Evolutionary conservation across 1,140 invertebrate genomes (phyloP).

Genomic region (Drosophila sulfurigaster): DNA sequence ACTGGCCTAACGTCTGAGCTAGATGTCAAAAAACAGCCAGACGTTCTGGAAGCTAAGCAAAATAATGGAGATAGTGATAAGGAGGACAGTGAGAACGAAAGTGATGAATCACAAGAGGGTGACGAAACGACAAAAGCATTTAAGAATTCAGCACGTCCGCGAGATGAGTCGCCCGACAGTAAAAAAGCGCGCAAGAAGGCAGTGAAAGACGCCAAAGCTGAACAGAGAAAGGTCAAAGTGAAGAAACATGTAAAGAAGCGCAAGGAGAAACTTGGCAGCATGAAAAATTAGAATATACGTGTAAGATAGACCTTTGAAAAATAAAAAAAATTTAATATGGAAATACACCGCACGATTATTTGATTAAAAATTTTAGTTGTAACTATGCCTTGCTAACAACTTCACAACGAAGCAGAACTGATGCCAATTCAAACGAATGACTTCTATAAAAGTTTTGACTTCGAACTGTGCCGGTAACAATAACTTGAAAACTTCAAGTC

Average conservation of each 20-base stretch:
- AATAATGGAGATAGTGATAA: conserved; percentile 36
- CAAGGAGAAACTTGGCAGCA: conserved; percentile 88
- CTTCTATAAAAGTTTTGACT: too few species aligned
- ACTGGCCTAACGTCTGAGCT: conserved; percentile 93
- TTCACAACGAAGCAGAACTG: too few species aligned
- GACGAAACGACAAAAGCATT: conserved; percentile 87
- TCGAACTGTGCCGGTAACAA: too few species aligned
- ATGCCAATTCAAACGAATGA: too few species aligned
- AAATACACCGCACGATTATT: not conserved
- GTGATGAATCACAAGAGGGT: conserved; percentile 73
- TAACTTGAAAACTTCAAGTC: not conserved
- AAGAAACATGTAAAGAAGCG: conserved; percentile 98
- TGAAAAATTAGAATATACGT: conserved; percentile 75
- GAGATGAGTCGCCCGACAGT: conserved; percentile 94
- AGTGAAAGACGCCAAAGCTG: conserved; percentile 94
- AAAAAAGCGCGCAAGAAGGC: conserved; percentile 94
- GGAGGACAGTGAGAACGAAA: conserved; percentile 79
- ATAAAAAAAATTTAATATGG: not conserved
- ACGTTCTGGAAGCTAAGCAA: conserved; percentile 83
- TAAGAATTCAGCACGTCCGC: conserved; percentile 89
- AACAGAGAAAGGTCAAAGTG: conserved; percentile 96
- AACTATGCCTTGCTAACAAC: too few species aligned
- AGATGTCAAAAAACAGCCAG: conserved; percentile 88
- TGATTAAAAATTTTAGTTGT: too few species aligned
- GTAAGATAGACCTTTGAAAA: not conserved